phyloP scores from a whole-genome alignment of 2,113 vertebrate genomes.

The Coptodon rendalli region DNA sequence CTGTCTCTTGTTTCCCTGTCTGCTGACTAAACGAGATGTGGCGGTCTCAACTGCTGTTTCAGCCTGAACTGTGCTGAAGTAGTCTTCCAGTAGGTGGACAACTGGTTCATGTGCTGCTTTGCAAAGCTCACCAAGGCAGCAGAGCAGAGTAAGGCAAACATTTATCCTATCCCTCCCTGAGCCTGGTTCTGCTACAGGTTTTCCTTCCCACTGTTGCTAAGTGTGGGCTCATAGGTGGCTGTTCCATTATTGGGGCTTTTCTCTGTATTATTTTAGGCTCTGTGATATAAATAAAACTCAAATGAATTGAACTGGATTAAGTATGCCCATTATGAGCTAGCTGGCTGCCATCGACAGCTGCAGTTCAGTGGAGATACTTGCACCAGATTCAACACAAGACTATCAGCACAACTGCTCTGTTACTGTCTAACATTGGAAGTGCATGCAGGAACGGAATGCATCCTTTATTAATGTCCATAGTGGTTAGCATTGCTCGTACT shows the following conservation, averaged over 20 bases:
- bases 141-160: background rate
- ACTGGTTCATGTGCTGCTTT: background rate
- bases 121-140: background rate
- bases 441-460: background rate
- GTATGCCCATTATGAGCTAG: background rate
- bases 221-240: background rate
- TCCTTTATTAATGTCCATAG: background rate
- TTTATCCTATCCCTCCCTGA: background rate
- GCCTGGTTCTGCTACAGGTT: background rate
- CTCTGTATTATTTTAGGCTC: background rate
- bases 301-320: background rate
- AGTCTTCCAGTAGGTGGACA: background rate
- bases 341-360: background rate
- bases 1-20: background rate
- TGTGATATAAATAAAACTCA: background rate
- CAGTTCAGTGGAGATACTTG: background rate
- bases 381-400: background rate
- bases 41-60: background rate
- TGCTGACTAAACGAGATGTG: background rate
- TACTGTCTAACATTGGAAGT: background rate
- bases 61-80: background rate
- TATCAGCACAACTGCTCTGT: background rate
- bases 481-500: background rate
- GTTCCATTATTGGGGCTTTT: background rate
- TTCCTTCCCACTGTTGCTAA: background rate